phyloP scores from a whole-genome alignment of 2,888 invertebrate species.

The Chrysomela aeneicollis region DNA sequence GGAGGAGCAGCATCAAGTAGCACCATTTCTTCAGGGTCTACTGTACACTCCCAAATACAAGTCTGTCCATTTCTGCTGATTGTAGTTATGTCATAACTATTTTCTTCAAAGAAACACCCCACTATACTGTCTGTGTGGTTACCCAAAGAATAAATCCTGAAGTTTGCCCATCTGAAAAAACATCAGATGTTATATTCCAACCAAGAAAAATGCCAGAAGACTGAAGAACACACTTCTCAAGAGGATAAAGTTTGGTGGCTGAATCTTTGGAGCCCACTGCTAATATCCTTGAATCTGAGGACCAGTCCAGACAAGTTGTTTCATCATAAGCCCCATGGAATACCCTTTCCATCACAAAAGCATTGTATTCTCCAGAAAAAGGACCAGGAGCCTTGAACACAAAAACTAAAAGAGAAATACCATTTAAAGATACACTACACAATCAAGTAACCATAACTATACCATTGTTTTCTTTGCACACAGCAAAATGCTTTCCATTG shows the following conservation, averaged over 20 bases:
- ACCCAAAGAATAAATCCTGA: conserved; percentile 78
- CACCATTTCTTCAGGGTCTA: conserved; percentile 75
- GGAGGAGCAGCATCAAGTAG: conserved; percentile 62
- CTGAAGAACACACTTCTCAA: conserved; percentile 66
- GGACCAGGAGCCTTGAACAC: conserved; percentile 87
- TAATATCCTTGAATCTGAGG: conserved; percentile 85
- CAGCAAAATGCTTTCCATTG: conserved; percentile 91
- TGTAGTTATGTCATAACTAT: conserved; percentile 84
- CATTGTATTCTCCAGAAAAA: conserved; percentile 83
- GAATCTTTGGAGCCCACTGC: conserved; percentile 93
- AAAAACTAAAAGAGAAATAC: conserved; percentile 67
- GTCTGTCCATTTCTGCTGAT: conserved; percentile 85
- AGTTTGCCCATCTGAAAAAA: conserved; percentile 67
- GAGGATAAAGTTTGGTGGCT: conserved; percentile 81
- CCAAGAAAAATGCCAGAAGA: neutral
- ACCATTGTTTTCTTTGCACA: conserved; percentile 86
- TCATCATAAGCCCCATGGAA: conserved; percentile 85
- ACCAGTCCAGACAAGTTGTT: conserved; percentile 91
- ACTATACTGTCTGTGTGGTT: conserved; percentile 88
- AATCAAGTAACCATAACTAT: conserved; percentile 38
- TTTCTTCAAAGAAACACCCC: conserved; percentile 86
- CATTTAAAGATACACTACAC: neutral
- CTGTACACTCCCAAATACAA: conserved; percentile 85
- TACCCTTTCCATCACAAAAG: conserved; percentile 84
- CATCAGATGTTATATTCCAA: neutral